Base-by-base conservation (phyloP, 2,888 invertebrate species). In the Dyspetes luteomarginatus region DNA sequence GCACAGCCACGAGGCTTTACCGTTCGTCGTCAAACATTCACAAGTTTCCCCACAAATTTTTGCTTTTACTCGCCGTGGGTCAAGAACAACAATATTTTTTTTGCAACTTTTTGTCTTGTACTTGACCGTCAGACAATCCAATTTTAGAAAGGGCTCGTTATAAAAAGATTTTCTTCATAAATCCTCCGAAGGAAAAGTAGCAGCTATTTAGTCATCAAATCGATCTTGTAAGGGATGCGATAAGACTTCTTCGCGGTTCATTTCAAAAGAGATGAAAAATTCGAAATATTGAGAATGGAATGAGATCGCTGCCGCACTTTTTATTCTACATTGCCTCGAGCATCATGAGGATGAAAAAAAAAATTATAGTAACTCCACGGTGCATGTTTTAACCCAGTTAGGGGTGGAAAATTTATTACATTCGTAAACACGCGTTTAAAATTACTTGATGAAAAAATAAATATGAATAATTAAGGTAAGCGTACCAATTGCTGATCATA, bases 1-100 rank as follows among this genome's bases (percentile, higher is more conserved):
- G 75, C 79, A 48, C 45, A 19, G 19, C 45, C 17, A 64, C n/a
- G 50, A 45, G 50, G 28, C 68, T 56, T 48, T 69, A 71, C 64
- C 75, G 45, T 17, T 69, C 19, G 48, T 45, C 3, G 52, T 9
- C 15, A 43, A 43, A 41, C 28, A 2, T n/a, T 17, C n/a, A n/a
- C 24, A 52, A 36, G 28, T 26, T 43, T 19, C 7, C 26, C 28
- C 71, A 58, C 79, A 76, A 76, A n/a, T 58, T 17, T n/a, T 55
- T 30, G 41, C 43, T 24, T 50, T 45, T 74, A 64, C 60, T 76
- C 26, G 15, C 76, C 2, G 79, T 43, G 64, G 79, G 58, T 80
- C 28, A 28, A 17, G 62, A 15, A 19, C 68, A 74, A 41, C 4
- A 22, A 12, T 17, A 24, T 3, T 12, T 62, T 55, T 24, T 48